A percentile compares a stretch with the other conserved stretches of the same genome.
These are phyloP conservation scores for Carposina sasakii DNA, from an alignment of 1,140 invertebrate genomes.

Conservation along the genomic window DNA sequence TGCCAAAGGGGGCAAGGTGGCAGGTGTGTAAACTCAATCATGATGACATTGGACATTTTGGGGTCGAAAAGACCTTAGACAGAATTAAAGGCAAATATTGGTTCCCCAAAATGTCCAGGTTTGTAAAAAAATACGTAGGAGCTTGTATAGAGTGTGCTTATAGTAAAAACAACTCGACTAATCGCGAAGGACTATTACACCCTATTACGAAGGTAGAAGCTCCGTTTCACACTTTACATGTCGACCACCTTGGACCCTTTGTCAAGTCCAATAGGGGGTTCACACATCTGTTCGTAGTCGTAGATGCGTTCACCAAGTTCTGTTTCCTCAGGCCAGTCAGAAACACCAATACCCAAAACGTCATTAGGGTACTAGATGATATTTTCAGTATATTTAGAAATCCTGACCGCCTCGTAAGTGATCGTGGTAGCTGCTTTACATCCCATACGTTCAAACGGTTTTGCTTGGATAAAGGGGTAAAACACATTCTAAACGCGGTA, in stretches of 20 bases:
- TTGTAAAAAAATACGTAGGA: not conserved
- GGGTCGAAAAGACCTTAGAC: not conserved
- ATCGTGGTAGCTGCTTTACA: slow-evolving; percentile 2
- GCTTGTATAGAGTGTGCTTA: not conserved
- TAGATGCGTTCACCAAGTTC: not conserved
- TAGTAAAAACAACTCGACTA: not conserved
- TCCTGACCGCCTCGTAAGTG: not conserved
- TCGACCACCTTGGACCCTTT: not conserved
- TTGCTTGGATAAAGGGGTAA: slow-evolving; percentile 1
- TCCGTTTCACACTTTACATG: not conserved
- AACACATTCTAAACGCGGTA: slow-evolving; percentile 5
- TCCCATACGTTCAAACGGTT: slow-evolving; percentile 4
- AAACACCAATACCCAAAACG: not conserved
- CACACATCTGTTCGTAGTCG: not conserved
- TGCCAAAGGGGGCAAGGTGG: slow-evolving; percentile 4
- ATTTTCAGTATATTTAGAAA: slow-evolving; percentile 7
- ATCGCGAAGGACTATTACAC: not conserved
- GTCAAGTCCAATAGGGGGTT: not conserved
- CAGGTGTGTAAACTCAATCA: slow-evolving; percentile 4
- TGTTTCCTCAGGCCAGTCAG: not conserved
- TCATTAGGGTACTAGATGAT: slow-evolving; percentile 4
- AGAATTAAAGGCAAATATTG: not conserved
- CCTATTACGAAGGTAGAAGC: not conserved
- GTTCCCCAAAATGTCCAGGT: not conserved
- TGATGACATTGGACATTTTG: not conserved